phyloP scores from a whole-genome alignment of 2,888 invertebrate species.

The Sarcophaga caerulescens region DNA sequence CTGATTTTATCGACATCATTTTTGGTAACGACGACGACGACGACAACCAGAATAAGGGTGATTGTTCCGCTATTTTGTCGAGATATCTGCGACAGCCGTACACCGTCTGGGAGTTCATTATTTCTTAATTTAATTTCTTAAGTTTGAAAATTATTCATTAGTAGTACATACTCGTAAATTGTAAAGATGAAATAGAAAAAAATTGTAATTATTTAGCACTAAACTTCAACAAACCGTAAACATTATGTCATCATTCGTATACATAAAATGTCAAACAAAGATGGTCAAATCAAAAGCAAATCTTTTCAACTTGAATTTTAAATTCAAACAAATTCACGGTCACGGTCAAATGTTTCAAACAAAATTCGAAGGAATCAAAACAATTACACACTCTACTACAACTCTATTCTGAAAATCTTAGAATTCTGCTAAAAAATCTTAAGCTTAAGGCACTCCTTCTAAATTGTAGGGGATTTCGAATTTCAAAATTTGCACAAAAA shows the following conservation, averaged over 20 bases:
- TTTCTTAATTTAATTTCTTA: too few relatives aligned
- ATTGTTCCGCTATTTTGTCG: too few relatives aligned
- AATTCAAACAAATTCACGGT: conserved; percentile 41
- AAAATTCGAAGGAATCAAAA: conserved; percentile 47
- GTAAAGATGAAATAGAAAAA: background rate
- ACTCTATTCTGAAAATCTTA: background rate
- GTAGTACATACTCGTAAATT: background rate
- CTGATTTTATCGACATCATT: too few relatives aligned
- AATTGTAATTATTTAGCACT: conserved; percentile 55
- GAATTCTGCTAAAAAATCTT: background rate
- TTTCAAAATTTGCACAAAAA: background rate
- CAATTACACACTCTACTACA: background rate
- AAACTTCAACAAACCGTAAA: conserved; percentile 61
- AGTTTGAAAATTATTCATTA: conserved; percentile 18
- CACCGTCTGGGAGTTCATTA: too few relatives aligned
- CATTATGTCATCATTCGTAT: conserved; percentile 29
- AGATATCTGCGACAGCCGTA: too few relatives aligned
- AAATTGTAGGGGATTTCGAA: background rate
- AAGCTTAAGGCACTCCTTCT: background rate
- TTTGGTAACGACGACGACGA: too few relatives aligned
- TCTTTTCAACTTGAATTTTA: conserved; percentile 12
- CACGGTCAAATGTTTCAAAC: conserved; percentile 57
- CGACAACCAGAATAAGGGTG: too few relatives aligned
- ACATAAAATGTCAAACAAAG: conserved; percentile 41
- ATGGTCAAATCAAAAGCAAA: conserved; percentile 10